Percentiles rank a stretch among this genome's conserved stretches.
phyloP scores from a whole-genome alignment of 2,113 vertebrate genomes.

The Circaetus cinerascens region DNA sequence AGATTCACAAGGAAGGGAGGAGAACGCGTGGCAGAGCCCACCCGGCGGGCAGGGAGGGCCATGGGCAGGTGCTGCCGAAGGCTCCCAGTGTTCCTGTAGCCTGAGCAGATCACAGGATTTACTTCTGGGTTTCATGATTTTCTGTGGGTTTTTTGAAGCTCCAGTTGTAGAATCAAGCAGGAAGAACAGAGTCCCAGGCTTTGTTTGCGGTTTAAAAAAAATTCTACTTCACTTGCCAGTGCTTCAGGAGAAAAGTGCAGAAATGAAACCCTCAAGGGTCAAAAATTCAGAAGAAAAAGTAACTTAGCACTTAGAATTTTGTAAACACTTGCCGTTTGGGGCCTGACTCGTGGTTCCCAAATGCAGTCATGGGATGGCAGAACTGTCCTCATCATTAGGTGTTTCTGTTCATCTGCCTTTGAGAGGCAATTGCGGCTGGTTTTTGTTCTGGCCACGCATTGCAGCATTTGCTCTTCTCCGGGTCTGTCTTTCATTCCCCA shows the following conservation, averaged over 20 bases:
- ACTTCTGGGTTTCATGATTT: background rate
- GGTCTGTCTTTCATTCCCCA: background rate
- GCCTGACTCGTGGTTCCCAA: background rate
- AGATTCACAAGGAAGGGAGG: constrained; percentile 15
- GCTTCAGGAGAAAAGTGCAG: background rate
- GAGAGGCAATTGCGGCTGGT: background rate
- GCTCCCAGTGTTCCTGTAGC: background rate
- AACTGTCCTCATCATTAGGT: background rate
- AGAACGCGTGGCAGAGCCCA: background rate
- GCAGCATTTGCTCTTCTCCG: background rate
- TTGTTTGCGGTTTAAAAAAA: background rate
- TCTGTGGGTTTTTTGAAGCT: background rate
- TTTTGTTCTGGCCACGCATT: background rate
- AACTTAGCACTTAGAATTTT: background rate
- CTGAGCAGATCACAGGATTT: background rate
- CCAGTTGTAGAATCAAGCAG: background rate
- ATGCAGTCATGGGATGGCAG: background rate
- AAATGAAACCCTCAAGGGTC: background rate
- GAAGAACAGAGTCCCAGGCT: background rate
- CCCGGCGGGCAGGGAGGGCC: background rate
- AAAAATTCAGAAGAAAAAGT: background rate
- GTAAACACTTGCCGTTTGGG: background rate
- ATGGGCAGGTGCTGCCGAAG: background rate
- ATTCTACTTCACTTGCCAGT: background rate
- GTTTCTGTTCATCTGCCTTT: background rate